These are phyloP conservation scores for Meriones unguiculatus DNA, from an alignment of 2,113 vertebrate species.

Conservation along the genomic window DNA sequence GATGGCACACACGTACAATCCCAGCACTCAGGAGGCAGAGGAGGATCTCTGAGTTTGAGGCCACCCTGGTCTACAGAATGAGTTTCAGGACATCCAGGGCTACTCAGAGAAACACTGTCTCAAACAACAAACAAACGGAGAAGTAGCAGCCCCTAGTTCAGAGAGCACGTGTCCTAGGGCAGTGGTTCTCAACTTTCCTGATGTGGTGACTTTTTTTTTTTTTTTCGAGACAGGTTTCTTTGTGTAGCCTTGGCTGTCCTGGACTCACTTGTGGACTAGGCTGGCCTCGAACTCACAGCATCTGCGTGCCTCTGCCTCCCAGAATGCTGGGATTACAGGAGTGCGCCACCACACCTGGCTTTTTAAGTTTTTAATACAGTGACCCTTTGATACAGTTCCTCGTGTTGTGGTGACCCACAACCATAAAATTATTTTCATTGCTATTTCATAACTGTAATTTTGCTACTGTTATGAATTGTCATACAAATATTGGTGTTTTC, in stretches of 20 bases:
- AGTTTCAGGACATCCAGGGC: background rate
- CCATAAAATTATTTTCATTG: background rate
- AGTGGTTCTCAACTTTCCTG: background rate
- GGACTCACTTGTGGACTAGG: too few relatives aligned
- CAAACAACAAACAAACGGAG: background rate
- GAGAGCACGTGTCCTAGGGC: background rate
- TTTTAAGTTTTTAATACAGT: too few relatives aligned
- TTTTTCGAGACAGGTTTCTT: too few relatives aligned
- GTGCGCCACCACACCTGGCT: too few relatives aligned
- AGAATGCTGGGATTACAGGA: too few relatives aligned
- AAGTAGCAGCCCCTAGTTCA: background rate
- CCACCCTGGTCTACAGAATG: background rate
- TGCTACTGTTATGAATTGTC: background rate
- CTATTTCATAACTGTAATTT: background rate
- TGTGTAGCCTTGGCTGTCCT: too few relatives aligned
- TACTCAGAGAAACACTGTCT: background rate
- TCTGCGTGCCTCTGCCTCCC: too few relatives aligned
- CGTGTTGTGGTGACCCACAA: background rate
- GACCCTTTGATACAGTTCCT: background rate
- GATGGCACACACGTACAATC: background rate
- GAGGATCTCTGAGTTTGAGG: background rate
- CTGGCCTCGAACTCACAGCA: too few relatives aligned
- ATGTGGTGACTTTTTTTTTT: too few relatives aligned
- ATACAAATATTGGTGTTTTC: background rate
- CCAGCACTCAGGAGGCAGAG: background rate